Evolutionary conservation across 2,113 vertebrate genomes (phyloP).

Genomic region (Indri indri): DNA sequence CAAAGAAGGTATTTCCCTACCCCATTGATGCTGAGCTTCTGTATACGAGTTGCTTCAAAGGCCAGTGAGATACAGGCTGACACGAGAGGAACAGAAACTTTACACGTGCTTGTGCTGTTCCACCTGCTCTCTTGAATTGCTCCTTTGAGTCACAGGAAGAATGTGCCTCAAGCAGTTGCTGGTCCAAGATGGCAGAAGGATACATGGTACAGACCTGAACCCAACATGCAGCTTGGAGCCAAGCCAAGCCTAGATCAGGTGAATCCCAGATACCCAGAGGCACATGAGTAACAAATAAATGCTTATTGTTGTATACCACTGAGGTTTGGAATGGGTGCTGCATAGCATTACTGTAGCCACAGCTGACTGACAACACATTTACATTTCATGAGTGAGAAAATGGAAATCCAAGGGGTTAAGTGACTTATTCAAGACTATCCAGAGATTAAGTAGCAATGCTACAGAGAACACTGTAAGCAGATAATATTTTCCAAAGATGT

Average conservation of each 20-base stretch:
- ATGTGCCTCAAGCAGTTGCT: background rate
- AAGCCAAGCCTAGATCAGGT: background rate
- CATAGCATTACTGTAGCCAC: background rate
- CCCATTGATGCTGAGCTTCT: background rate
- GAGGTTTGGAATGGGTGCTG: background rate
- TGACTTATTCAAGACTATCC: background rate
- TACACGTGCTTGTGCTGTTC: background rate
- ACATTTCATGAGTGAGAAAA: background rate
- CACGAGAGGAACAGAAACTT: background rate
- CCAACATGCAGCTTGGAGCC: background rate
- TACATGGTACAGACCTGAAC: background rate
- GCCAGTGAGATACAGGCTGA: background rate
- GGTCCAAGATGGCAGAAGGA: background rate
- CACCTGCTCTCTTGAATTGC: background rate
- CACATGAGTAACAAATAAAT: background rate
- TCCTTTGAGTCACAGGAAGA: background rate
- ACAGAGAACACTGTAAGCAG: background rate
- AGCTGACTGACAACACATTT: background rate
- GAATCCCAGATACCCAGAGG: background rate
- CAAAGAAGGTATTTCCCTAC: background rate
- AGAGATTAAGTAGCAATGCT: background rate
- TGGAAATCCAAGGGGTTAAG: background rate
- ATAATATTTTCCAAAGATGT: background rate
- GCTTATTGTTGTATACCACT: background rate
- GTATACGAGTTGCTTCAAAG: background rate